These are phyloP conservation scores for Strigops habroptila DNA, from an alignment of 2,113 vertebrate species.

Conservation along the genomic window DNA sequence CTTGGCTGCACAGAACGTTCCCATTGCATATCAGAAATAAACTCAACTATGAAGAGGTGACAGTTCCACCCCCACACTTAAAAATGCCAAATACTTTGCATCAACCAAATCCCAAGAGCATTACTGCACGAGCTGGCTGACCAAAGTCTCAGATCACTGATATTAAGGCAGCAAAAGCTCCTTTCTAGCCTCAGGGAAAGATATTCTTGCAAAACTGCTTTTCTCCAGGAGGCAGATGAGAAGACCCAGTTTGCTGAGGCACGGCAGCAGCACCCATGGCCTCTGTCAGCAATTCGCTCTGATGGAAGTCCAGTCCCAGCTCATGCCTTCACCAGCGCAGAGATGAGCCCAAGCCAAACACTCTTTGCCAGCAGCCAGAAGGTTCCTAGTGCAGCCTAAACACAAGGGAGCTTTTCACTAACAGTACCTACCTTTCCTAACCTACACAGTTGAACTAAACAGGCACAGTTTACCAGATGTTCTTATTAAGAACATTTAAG, in stretches of 20 bases:
- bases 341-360: neutral
- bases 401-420: accelerated
- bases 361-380: neutral
- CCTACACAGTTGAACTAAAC: accelerated
- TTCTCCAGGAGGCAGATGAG: neutral
- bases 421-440: neutral
- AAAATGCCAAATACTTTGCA: neutral
- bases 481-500: neutral
- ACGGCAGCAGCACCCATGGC: neutral
- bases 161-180: neutral
- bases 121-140: neutral
- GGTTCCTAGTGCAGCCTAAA: neutral
- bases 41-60: neutral
- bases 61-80: neutral
- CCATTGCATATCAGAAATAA: neutral
- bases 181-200: neutral
- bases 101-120: neutral
- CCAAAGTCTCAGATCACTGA: neutral
- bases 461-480: neutral
- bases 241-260: neutral
- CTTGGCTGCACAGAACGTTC: neutral
- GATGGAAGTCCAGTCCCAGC: neutral
- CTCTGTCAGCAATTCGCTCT: neutral
- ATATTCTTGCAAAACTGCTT: neutral
- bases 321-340: neutral